Evolutionary conservation across 1,140 invertebrate genomes (phyloP), one percentile per base, ranked within the genome.

Genomic region (Amphibalanus amphitrite): DNA sequence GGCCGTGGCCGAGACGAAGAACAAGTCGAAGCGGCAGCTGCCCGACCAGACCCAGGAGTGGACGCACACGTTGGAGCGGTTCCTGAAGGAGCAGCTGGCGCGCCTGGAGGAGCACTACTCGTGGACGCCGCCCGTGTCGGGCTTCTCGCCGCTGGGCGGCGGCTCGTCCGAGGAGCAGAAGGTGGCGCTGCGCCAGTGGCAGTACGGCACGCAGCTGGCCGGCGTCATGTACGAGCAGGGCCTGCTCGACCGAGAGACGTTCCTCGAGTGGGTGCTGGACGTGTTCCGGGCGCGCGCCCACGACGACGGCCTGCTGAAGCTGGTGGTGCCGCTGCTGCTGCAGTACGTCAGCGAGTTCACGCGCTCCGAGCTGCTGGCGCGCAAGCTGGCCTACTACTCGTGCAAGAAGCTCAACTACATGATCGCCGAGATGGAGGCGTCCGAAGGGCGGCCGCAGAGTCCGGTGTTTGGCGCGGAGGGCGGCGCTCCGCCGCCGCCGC

Each of bases 1-100:
- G 1, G 92, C 93, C 68, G 90, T 97, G 67, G 92, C 92, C 1
- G 95, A 98, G 81, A 91, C 92, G 3, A 82, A 80, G 69, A 95
- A 95, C 72, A 95, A 95, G 77, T 67, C 65, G 65, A 95, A 95
- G 78, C 83, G 93, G 71, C 92, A 94, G 79, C 83, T 93, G 71
- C 89, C 91, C 59, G 93, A 96, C 83, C 92, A 91, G n/a, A 92
- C 91, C 10, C 91, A 92, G 80, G 95, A 97, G 83, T 97, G 94
- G 94, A 95, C 93, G 3, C 86, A 87, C 73, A 92, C 91, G 0
- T 80, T 97, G 47, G 89, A 92, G 38, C 94, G 94, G 79, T 95
- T 93, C 79, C 82, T 97, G 76, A 91, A 92, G 79, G 94, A 97
- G 76, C 90, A 95, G 79, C 84, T 95, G 40, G 40, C 28, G 69